Percentiles rank a stretch among this genome's conserved stretches.
Evolutionary conservation across 1,140 invertebrate genomes (phyloP).

Genomic region (Psilanteris sp.): DNA sequence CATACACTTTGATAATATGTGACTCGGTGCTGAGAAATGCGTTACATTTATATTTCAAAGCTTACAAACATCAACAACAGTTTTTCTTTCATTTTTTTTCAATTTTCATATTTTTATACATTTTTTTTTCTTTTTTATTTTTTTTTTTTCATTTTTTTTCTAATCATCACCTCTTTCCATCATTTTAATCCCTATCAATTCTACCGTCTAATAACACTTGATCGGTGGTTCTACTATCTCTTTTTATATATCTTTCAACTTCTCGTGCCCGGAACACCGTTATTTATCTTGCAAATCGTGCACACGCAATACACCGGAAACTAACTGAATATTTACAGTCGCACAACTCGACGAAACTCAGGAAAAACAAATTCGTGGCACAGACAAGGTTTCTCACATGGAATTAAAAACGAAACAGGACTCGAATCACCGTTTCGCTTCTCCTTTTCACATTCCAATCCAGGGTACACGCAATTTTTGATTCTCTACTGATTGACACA

Average conservation of each 20-base stretch:
- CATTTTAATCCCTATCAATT: conserved; percentile 22
- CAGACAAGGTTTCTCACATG: too few relatives aligned
- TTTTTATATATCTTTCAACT: too few relatives aligned
- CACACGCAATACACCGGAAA: background rate
- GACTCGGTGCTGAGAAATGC: conserved; percentile 70
- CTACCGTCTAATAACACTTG: conserved; percentile 23
- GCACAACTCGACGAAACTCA: too few relatives aligned
- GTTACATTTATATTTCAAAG: conserved; percentile 78
- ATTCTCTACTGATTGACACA: conserved; percentile 65
- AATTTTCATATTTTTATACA: too few relatives aligned
- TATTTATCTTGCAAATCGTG: conserved; percentile 8
- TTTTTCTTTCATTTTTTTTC: conserved; percentile 65
- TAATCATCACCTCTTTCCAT: too few relatives aligned
- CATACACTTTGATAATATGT: conserved; percentile 60
- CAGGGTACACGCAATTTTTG: conserved; percentile 64
- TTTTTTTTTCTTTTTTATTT: background rate
- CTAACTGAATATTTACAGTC: conserved; percentile 10
- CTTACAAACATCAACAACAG: conserved; percentile 78
- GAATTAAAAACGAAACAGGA: too few relatives aligned
- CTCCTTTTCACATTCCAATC: conserved; percentile 13
- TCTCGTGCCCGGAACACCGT: conserved; percentile 59
- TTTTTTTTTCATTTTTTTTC: too few relatives aligned
- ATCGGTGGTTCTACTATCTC: conserved; percentile 48
- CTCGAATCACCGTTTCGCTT: too few relatives aligned
- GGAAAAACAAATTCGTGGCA: too few relatives aligned